Evolutionary conservation across 2,113 vertebrate genomes (phyloP), one percentile per base, ranked within the genome.

Genomic region (Poicephalus gulielmi): DNA sequence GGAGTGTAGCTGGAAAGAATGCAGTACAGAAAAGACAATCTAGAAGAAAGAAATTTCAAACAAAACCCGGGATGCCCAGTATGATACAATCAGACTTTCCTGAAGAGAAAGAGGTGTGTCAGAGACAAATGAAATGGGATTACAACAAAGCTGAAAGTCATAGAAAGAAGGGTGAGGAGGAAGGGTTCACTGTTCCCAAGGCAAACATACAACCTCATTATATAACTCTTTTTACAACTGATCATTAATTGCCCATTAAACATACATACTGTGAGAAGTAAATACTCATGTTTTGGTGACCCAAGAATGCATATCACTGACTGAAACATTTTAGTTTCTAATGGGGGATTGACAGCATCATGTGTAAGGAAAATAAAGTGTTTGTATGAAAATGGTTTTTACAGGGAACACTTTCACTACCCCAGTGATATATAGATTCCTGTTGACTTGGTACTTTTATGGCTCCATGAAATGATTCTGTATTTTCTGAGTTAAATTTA

Each of bases 401-500:
- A 20, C 59, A 98, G 98, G 98, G 98, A 55, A 98, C 97, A 53
- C 39, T 98, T 88, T 98, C 84, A 97, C 97, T 50, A 90, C 93
- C 27, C 79, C 97, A 11, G 97, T 98, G 62, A 97, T 52, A 94
- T 91, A 64, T 83, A 98, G 43, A 96, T 98, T 92, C 97, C 97
- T 75, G 86, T 97, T 92, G 98, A 98, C 67, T 96, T 99, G 83
- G 96, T 98, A 62, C 78, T 98, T 88, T 97, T 98, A 88, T 97
- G 97, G 97, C 95, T 98, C 31, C 91, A 96, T 53, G 98, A 98
- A 90, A 96, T 98, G 97, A 88, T 98, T 97, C 90, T 95, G 97
- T 80, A 98, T 98, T 28, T 98, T 98, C 87, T 98, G 97, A 18
- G 97, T 98, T 96, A 98, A 98, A 95, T 88, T 95, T 75, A 98